phyloP scores from a whole-genome alignment of 2,113 vertebrate species.

The Ammodytes dubius region DNA sequence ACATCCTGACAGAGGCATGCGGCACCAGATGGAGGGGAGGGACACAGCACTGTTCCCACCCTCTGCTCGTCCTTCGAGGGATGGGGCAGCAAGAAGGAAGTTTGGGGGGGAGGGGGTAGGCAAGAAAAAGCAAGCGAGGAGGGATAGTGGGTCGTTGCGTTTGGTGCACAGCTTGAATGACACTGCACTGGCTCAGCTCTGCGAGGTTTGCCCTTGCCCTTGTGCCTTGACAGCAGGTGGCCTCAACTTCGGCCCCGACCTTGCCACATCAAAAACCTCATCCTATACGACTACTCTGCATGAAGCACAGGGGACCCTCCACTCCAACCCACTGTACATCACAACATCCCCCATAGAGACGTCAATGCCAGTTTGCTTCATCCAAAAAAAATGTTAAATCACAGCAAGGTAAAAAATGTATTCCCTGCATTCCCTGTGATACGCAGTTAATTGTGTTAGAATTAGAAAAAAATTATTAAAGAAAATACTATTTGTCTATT shows the following conservation, averaged over 20 bases:
- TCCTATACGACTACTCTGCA: constrained; percentile 33
- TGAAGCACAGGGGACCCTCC: constrained; percentile 54
- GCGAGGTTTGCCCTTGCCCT: constrained; percentile 79
- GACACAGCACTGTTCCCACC: constrained; percentile 70
- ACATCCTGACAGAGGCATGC: constrained; percentile 82
- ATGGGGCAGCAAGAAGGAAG: constrained; percentile 60
- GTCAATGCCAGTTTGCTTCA: constrained; percentile 40
- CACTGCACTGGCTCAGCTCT: constrained; percentile 70
- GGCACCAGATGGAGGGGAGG: constrained; percentile 87
- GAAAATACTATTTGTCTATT: not conserved
- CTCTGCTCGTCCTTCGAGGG: constrained; percentile 70
- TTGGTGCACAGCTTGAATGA: constrained; percentile 72
- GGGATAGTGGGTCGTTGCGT: constrained; percentile 30
- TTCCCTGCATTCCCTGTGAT: constrained; percentile 8
- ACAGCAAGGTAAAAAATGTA: constrained; percentile 13
- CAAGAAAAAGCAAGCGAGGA: constrained; percentile 30
- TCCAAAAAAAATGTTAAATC: constrained; percentile 46
- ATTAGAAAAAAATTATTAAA: constrained; percentile 3
- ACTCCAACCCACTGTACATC: constrained; percentile 36
- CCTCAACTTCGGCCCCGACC: constrained; percentile 66
- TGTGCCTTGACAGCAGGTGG: constrained; percentile 78
- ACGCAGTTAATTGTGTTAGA: not conserved
- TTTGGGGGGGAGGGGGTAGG: constrained; percentile 41
- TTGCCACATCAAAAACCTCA: constrained; percentile 73
- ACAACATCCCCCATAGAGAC: constrained; percentile 45